Conservation (phyloP, 1,140 invertebrate genomes). For the Drosophila malerkotliana region DNA sequence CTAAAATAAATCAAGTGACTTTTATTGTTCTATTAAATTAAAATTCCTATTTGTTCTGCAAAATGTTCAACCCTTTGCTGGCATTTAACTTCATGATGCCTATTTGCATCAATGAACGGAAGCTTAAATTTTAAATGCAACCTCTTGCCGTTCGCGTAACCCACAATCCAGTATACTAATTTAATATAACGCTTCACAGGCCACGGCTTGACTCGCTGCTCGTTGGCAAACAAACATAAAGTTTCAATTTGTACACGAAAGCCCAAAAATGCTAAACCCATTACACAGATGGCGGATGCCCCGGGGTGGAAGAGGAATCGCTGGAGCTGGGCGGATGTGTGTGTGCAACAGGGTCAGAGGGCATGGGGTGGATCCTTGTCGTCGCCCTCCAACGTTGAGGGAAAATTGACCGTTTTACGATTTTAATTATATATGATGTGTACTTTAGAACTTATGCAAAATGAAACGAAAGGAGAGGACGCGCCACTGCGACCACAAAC, state of each 20-base stretch:
- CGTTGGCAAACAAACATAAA: slow-evolving; percentile 63
- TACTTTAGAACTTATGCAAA: slow-evolving; percentile 83
- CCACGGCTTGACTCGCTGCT: slow-evolving; percentile 20
- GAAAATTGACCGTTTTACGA: slow-evolving; percentile 82
- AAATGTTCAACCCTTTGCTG: neutral
- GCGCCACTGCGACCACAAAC: slow-evolving; percentile 67
- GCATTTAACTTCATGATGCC: neutral
- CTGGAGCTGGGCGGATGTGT: neutral
- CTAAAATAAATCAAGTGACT: neutral
- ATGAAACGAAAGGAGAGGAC: slow-evolving; percentile 71
- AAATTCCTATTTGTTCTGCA: neutral
- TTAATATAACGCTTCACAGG: slow-evolving; percentile 54
- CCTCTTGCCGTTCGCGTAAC: slow-evolving; percentile 11
- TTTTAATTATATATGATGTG: slow-evolving; percentile 84
- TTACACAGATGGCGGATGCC: slow-evolving; percentile 47
- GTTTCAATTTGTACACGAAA: slow-evolving; percentile 64
- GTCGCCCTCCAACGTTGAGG: slow-evolving; percentile 25
- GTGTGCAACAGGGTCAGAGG: neutral
- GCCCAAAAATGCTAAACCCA: slow-evolving; percentile 60
- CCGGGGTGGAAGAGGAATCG: neutral
- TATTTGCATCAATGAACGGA: slow-evolving; percentile 22
- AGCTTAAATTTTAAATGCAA: slow-evolving; percentile 42
- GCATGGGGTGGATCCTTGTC: slow-evolving; percentile 22
- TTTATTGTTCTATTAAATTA: neutral
- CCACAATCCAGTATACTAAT: slow-evolving; percentile 58